Percentiles rank a stretch among this genome's conserved stretches.
Conservation (phyloP, 2,888 invertebrate genomes). For the Cristatella mucedo region DNA sequence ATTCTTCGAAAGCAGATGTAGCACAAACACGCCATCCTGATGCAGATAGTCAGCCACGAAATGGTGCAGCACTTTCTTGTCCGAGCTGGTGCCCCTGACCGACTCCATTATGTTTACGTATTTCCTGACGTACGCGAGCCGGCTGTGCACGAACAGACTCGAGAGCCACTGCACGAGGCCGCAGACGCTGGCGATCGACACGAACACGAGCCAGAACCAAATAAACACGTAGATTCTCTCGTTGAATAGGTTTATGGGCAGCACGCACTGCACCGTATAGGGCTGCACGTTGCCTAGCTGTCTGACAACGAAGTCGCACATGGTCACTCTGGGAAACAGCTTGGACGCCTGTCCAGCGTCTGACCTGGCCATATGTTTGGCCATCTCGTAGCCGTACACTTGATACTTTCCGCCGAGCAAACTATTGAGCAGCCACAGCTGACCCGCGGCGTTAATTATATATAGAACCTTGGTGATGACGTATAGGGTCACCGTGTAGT, state of each 20-base stretch:
- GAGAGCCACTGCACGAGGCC: constrained; percentile 16
- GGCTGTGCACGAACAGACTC: neutral
- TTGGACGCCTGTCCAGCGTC: constrained; percentile 22
- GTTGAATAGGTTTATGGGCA: constrained; percentile 31
- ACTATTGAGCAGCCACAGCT: constrained; percentile 33
- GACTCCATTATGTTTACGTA: constrained; percentile 40
- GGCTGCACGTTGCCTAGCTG: constrained; percentile 11
- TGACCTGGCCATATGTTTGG: neutral
- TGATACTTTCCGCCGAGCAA: constrained; percentile 32
- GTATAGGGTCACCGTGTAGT: neutral
- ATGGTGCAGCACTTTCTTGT: constrained; percentile 31
- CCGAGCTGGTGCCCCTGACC: constrained; percentile 24
- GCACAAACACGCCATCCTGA: constrained; percentile 34
- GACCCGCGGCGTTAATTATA: constrained; percentile 30
- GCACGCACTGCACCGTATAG: constrained; percentile 30
- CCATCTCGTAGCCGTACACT: neutral
- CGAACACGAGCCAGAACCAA: constrained; percentile 32
- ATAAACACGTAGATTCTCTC: constrained; percentile 31
- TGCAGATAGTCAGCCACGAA: constrained; percentile 34
- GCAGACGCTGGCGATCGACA: constrained; percentile 25
- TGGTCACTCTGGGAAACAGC: constrained; percentile 37
- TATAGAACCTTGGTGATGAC: constrained; percentile 2
- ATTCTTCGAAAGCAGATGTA: constrained; percentile 15
- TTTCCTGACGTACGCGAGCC: constrained; percentile 35
- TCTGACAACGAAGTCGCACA: constrained; percentile 20